These are phyloP conservation scores for Biston betularia DNA, from an alignment of 2,888 invertebrate genomes.

Conservation along the genomic window DNA sequence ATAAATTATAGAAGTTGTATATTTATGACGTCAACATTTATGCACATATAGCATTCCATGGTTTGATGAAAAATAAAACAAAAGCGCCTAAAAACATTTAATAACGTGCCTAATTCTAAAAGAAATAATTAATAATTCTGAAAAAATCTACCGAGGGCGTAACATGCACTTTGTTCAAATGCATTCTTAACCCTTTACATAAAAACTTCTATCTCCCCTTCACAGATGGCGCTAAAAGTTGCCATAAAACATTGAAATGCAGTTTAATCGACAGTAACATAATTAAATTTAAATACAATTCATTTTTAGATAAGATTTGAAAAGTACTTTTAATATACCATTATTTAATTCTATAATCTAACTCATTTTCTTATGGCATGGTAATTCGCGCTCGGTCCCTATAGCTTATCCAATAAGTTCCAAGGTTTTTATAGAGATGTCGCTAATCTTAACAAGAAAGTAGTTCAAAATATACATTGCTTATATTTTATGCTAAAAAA, in stretches of 20 bases:
- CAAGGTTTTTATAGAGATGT: constrained; percentile 37
- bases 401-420: constrained; percentile 15
- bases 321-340: no score
- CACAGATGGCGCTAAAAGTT: constrained; percentile 68
- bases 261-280: not conserved
- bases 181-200: constrained; percentile 54
- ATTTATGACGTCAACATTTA: not conserved
- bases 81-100: no score
- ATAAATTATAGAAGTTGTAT: constrained; percentile 11
- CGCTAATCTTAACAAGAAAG: constrained; percentile 21
- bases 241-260: not conserved
- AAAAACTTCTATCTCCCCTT: constrained; percentile 60
- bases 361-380: no score
- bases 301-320: no score
- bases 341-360: no score
- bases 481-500: not conserved
- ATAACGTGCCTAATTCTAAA: not conserved
- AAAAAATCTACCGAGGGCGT: constrained; percentile 49
- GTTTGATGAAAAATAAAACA: not conserved
- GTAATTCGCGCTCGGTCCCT: not conserved
- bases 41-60: not conserved
- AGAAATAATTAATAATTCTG: constrained; percentile 25
- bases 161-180: constrained; percentile 55
- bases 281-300: no score
- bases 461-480: not conserved